These are phyloP conservation scores for Agelastica alni DNA, from an alignment of 2,888 invertebrate genomes.

Conservation along the genomic window DNA sequence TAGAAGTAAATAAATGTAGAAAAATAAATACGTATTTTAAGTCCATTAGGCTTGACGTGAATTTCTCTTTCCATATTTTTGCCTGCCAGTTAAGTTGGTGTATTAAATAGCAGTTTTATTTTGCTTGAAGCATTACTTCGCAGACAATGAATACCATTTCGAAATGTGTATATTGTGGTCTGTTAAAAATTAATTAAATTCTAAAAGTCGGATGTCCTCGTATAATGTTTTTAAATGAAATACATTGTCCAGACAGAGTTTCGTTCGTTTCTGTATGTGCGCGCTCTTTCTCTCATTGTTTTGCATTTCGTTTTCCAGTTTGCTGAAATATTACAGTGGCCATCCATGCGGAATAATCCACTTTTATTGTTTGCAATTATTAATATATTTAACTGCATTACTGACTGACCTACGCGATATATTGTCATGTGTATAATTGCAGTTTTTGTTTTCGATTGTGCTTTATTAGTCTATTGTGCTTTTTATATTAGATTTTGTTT, in stretches of 20 bases:
- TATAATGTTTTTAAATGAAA: conserved; percentile 40
- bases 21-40: background rate
- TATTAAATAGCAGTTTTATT: conserved; percentile 10
- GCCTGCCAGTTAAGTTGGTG: conserved; percentile 3
- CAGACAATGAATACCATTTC: conserved; percentile 7
- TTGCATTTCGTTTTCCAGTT: conserved; percentile 40
- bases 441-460: conserved; percentile 53
- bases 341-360: conserved; percentile 55
- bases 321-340: conserved; percentile 47
- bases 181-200: conserved; percentile 33
- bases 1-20: too few species aligned
- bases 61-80: conserved; percentile 5
- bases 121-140: conserved; percentile 4
- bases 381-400: conserved; percentile 56
- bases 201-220: conserved; percentile 24
- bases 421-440: conserved; percentile 54
- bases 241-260: conserved; percentile 36
- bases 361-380: conserved; percentile 57
- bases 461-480: conserved; percentile 54
- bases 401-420: conserved; percentile 47
- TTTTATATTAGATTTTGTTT: conserved; percentile 54
- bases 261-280: conserved; percentile 19
- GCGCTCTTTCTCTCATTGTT: conserved; percentile 36
- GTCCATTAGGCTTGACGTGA: background rate
- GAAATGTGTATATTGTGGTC: conserved; percentile 24